Evolutionary conservation across 1,140 invertebrate species (phyloP), one percentile per base, ranked within the genome.

Genomic region (Tetramorium alpestre): DNA sequence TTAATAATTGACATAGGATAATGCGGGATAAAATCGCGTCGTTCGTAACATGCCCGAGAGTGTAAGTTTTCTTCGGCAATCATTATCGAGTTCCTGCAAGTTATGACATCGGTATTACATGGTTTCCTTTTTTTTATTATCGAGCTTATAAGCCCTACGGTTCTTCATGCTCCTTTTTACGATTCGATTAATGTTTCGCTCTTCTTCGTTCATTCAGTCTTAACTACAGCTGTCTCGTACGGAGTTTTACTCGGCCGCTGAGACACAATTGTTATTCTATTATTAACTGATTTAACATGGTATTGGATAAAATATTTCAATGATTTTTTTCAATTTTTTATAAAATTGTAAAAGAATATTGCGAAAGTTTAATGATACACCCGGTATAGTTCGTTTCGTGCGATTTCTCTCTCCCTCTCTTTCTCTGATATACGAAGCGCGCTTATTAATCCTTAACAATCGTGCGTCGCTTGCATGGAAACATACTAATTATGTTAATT

Each of bases 1-100:
- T 84, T 73, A 75, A 84, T 84, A 84, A 84, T 84, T 84, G 56
- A 84, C 44, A n/a, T n/a, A 33, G 70, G 44, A 60, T 75, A 84
- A 84, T 84, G 69, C 25, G 8, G 41, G 69, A 84, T 84, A 84
- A 84, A 69, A 73, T 75, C 70, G 54, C 51, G 54, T 75, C 64
- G 47, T 22, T 41, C 77, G 62, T 65, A 54, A 80, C 47, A 22
- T 38, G 25, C 69, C 10, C 3, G 25, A n/a, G 54, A 62, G 41
- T 38, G 28, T 47, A 47, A 69, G 54, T 47, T 82, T 58, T 33
- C 78, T 60, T 47, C 41, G 67, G 3, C 54, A 60, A 33, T 69
- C 65, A 49, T 69, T 69, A 69, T 69, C 22, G 65, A 69, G n/a
- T 69, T 49, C 65, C 41, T 18, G 13, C 11, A 22, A 78, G 41